A percentile compares a stretch with the other conserved stretches of the same genome.
Conservation (phyloP, 2,797 vertebrate genomes). For the Acrocephalus scirpaceus region DNA sequence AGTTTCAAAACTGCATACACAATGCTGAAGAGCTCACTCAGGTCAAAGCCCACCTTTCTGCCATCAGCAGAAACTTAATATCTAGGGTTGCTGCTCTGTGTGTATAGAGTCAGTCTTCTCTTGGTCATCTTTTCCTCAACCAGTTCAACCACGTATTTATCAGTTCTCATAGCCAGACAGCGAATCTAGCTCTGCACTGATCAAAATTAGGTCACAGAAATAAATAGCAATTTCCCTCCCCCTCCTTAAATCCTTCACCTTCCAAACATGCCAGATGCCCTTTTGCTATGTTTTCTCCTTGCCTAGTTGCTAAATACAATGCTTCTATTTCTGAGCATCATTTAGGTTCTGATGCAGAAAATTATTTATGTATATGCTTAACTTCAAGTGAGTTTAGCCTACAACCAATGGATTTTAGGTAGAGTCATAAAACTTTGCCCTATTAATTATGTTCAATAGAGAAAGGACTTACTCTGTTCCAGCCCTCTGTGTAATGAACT, state of each 20-base stretch:
- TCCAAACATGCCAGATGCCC: neutral
- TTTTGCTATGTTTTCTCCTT: neutral
- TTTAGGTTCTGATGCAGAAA: neutral
- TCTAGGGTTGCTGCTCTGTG: neutral
- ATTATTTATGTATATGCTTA: neutral
- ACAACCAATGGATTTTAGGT: neutral
- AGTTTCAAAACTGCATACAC: neutral
- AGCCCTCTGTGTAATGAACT: neutral
- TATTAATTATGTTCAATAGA: neutral
- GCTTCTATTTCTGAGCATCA: neutral
- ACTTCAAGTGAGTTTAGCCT: neutral
- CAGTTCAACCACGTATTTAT: neutral
- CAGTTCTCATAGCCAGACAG: neutral
- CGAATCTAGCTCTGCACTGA: neutral
- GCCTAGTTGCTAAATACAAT: neutral
- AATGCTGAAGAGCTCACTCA: neutral
- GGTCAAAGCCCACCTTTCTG: neutral
- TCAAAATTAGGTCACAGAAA: neutral
- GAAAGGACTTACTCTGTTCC: neutral
- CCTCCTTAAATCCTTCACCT: neutral
- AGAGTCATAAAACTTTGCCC: neutral
- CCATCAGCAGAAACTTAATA: neutral
- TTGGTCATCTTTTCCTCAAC: neutral
- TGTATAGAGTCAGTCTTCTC: neutral
- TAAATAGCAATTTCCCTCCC: neutral